Evolutionary conservation across 2,797 vertebrate genomes (phyloP).

Genomic region (Oryzias sinensis): DNA sequence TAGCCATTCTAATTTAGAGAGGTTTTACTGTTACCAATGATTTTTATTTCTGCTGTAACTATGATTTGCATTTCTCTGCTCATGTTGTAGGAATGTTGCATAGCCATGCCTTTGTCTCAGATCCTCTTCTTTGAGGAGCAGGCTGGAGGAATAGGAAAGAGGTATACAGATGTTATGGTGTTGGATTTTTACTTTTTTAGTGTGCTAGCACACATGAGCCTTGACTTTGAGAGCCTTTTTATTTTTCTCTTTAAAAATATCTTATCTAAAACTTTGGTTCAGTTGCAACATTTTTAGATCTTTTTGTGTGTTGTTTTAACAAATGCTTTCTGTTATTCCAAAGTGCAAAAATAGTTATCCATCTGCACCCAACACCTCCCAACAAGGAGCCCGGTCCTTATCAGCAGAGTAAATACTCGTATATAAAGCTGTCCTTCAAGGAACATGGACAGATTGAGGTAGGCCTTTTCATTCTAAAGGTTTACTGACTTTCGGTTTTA

Average conservation of each 20-base stretch:
- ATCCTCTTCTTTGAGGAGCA: slow-evolving; percentile 95
- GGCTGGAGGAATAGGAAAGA: slow-evolving; percentile 94
- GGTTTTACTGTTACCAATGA: no score
- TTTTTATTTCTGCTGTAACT: neutral
- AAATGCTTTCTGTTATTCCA: slow-evolving; percentile 13
- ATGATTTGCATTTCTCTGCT: neutral
- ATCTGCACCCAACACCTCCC: slow-evolving; percentile 83
- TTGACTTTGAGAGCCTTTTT: no score
- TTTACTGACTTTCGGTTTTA: neutral
- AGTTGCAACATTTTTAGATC: no score
- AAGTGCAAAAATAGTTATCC: slow-evolving; percentile 97
- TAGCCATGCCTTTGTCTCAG: slow-evolving; percentile 88
- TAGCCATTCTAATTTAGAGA: no score
- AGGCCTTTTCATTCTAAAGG: slow-evolving; percentile 14
- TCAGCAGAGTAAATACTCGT: slow-evolving; percentile 91
- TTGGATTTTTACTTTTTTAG: neutral
- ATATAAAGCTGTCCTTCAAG: slow-evolving; percentile 94
- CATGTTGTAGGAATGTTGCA: slow-evolving; percentile 87
- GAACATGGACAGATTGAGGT: slow-evolving; percentile 98
- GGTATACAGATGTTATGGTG: slow-evolving; percentile 66
- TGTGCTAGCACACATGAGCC: neutral
- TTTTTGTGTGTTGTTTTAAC: neutral
- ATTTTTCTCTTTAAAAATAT: no score
- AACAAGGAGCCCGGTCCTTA: slow-evolving; percentile 95
- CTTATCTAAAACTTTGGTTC: no score